phyloP scores from a whole-genome alignment of 2,797 vertebrate species.

The Bufotes viridis region DNA sequence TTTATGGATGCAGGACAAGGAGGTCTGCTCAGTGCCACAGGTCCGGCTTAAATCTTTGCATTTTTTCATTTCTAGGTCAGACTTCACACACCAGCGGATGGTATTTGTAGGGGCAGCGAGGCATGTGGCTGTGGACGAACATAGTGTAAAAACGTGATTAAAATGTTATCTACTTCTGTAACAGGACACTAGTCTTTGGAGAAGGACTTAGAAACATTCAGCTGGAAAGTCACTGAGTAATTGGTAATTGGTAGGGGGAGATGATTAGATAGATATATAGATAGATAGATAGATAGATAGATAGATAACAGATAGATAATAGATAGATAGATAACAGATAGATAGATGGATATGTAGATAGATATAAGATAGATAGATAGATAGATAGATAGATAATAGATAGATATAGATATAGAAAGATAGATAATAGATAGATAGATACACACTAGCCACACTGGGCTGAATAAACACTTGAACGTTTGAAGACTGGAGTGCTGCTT shows the following conservation, averaged over 20 bases:
- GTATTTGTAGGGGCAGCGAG: constrained; percentile 66
- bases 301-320: too few species aligned
- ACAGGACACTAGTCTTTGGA: not conserved
- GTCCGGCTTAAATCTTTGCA: constrained; percentile 67
- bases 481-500: too few species aligned
- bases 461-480: too few species aligned
- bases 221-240: not conserved
- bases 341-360: too few species aligned
- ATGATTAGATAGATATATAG: too few species aligned
- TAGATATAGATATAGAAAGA: too few species aligned
- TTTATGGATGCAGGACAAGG: constrained; percentile 68
- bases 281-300: too few species aligned
- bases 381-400: too few species aligned
- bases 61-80: constrained; percentile 70
- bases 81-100: constrained; percentile 75
- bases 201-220: not conserved
- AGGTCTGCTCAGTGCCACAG: constrained; percentile 56
- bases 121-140: constrained; percentile 69
- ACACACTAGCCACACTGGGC: too few species aligned
- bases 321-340: too few species aligned
- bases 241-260: not conserved
- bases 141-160: not conserved
- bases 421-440: too few species aligned
- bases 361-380: too few species aligned
- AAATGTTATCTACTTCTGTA: not conserved